Evolutionary conservation across 2,797 vertebrate genomes (phyloP), one percentile per base, ranked within the genome.

Genomic region (Oryzias sinensis): DNA sequence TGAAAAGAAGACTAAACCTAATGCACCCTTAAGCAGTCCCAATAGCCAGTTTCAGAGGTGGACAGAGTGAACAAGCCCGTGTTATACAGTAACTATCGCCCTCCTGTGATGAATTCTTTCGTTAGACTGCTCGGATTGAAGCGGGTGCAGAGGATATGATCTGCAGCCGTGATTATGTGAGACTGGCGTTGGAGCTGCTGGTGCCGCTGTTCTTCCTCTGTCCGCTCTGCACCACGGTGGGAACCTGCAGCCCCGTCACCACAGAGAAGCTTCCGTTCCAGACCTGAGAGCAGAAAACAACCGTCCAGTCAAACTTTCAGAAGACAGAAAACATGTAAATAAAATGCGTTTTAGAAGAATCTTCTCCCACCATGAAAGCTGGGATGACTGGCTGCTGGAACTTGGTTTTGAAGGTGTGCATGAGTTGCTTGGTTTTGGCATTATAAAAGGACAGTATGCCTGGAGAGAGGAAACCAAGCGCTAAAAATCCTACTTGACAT

Each of bases 191-290:
- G 71, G 96, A 97, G 86, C 96, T 97, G 91, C 96, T 97, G 57
- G 95, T 96, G 1, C 92, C 91, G 29, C 96, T 98, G 88, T 93
- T 96, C 57, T 93, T 92, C 74, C 95, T 95, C 93, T 97, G 95
- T 2, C 95, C 91, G 11, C 94, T 93, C 64, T 88, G 92, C 70
- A 97, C 94, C 0, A 92, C 76, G 41, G 93, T 95, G 77, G 96
- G 96, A 24, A 98, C 95, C 91, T 97, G 96, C 60, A 97, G 74
- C 14, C 96, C 96, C 0, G 94, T 95, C 5, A 93, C 91, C 48
- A 97, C 94, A 0, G 95, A 94, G 84, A 98, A 98, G 71, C 89
- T 96, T 54, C 96, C 96, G 0, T 96, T 98, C 96, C 96, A 98
- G 57, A 98, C 96, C 96, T 97, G 84, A 15, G 59, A 70, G 53